Base-by-base conservation (phyloP, 2,113 vertebrate species). In the Daubentonia madagascariensis region DNA sequence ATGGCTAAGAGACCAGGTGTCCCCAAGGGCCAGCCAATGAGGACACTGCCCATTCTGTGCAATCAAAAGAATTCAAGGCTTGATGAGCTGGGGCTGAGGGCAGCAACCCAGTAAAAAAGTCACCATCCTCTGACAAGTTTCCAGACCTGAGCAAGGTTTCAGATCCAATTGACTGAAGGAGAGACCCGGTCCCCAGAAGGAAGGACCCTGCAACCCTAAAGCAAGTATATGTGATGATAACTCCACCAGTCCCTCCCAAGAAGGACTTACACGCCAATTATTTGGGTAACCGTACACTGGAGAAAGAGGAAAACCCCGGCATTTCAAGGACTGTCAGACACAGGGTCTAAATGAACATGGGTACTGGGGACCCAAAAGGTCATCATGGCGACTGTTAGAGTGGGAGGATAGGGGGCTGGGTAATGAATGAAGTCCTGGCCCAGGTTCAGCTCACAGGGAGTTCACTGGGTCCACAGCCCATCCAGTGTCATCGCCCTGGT, bases 1-100 rank as follows among this genome's bases (percentile, higher is more conserved):
- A 61, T 2, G 16, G n/a, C 20, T 30, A 83, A 48, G 2, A 23
- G 45, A 57, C 43, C 28, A 0, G 0, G 22, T 0, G 0, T 40
- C 48, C 72, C 18, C 28, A 4, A 32, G 63, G 76, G 23, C 52
- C 79, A n/a, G 89, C 76, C 54, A 67, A 5, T 32, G 35, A 86
- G 75, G 70, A 80, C 70, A 17, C 14, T 9, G 86, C 61, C 61
- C 11, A 2, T 89, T 35, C 73, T 2, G 1, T 9, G 22, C 5
- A 50, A 57, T 14, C 83, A 52, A 45, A 59, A 43, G 78, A 72
- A 50, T 89, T 54, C 14, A 23, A 88, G 73, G 83, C 35, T 13
- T 68, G 72, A 32, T 32, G 57, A 35, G 18, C 18, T 5, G n/a
- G 72, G 54, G 16, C 28, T 17, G 2, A 91, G 16, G 25, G 43